Evolutionary conservation across 1,140 invertebrate genomes (phyloP).

Genomic region (Achroia grisella): DNA sequence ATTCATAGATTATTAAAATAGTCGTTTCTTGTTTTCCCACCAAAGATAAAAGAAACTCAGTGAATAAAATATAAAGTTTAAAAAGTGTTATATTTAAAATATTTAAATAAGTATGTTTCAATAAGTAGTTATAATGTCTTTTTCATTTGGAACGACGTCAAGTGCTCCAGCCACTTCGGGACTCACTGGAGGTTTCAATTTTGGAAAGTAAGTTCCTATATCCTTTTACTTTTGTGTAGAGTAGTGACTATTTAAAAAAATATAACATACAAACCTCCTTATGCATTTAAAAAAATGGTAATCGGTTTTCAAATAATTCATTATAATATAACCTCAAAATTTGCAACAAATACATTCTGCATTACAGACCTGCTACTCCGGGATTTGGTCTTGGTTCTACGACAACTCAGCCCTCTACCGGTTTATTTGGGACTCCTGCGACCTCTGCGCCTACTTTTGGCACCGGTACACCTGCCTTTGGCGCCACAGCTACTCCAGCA

Average conservation of each 20-base stretch:
- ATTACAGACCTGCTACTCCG: conserved; percentile 46
- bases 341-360: neutral
- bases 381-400: conserved; percentile 52
- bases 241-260: neutral
- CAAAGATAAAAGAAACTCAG: no score
- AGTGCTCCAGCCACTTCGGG: conserved; percentile 55
- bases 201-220: conserved; percentile 56
- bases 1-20: no score
- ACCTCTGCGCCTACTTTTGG: conserved; percentile 44
- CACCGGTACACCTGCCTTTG: conserved; percentile 15
- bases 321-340: conserved; percentile 9
- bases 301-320: neutral
- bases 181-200: conserved; percentile 51
- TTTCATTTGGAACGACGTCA: conserved; percentile 56
- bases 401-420: conserved; percentile 45
- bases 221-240: neutral
- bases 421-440: conserved; percentile 45
- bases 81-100: no score
- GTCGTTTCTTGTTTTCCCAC: no score
- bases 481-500: conserved; percentile 17
- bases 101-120: no score
- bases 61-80: no score
- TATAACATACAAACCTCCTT: neutral
- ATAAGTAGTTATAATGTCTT: conserved; percentile 37
- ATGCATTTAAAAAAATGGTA: no score